Evolutionary conservation across 2,797 vertebrate species (phyloP).

Genomic region (Siniperca undulata): DNA sequence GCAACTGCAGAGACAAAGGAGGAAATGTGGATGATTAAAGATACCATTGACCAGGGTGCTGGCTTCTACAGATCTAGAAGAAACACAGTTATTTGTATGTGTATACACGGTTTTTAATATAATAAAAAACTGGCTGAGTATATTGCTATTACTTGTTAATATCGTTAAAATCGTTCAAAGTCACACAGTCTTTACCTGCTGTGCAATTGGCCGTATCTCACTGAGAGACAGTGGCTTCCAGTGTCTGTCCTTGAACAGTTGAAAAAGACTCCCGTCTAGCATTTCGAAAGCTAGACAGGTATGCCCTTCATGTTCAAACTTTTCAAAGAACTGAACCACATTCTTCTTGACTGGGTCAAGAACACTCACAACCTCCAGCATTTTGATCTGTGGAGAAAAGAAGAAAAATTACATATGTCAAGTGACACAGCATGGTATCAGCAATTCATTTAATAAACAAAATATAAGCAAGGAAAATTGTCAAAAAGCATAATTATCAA

Average conservation of each 20-base stretch:
- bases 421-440: background rate
- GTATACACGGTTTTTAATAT: background rate
- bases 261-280: background rate
- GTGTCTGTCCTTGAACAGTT: background rate
- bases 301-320: background rate
- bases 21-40: background rate
- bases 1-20: constrained; percentile 1
- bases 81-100: background rate
- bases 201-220: background rate
- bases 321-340: background rate
- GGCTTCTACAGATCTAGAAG: background rate
- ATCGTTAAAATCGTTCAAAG: background rate
- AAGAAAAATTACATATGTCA: too few species aligned
- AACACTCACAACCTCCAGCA: background rate
- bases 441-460: background rate
- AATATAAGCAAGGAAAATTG: background rate
- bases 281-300: constrained; percentile 5
- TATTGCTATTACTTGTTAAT: background rate
- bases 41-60: background rate
- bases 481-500: background rate
- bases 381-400: background rate
- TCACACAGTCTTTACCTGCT: background rate
- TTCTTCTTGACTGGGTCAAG: constrained; percentile 4
- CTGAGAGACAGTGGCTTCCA: background rate
- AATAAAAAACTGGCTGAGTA: background rate